A percentile compares a stretch with the other conserved stretches of the same genome.
Conservation (phyloP, 1,140 invertebrate genomes). For the Muscidifurax raptorellus region DNA sequence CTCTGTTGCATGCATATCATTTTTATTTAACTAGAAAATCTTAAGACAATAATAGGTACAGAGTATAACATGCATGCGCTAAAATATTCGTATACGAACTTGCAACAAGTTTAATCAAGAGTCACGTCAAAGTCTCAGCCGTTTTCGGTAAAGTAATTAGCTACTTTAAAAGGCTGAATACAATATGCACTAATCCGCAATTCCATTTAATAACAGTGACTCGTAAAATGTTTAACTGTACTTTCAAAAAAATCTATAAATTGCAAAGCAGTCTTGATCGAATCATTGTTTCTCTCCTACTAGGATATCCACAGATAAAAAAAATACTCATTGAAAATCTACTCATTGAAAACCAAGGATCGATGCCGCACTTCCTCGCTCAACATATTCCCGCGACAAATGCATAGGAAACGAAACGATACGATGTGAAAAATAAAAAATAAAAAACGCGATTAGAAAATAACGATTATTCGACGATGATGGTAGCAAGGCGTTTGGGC, state of each 20-base stretch:
- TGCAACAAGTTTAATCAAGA: background rate
- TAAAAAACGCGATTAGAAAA: constrained; percentile 45
- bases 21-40: background rate
- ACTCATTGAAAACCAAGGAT: constrained; percentile 3
- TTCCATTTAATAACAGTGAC: background rate
- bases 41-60: background rate
- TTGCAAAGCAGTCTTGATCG: background rate
- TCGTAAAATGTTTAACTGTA: background rate
- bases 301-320: background rate
- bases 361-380: constrained; percentile 16
- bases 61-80: background rate
- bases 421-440: constrained; percentile 28
- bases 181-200: background rate
- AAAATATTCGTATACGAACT: background rate
- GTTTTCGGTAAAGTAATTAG: background rate
- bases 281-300: background rate
- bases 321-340: background rate
- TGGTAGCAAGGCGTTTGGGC: constrained; percentile 60
- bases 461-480: constrained; percentile 59
- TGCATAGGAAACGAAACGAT: constrained; percentile 36
- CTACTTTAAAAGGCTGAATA: background rate
- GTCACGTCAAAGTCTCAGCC: background rate
- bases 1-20: background rate
- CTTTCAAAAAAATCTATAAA: background rate
- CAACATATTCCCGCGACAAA: background rate